Evolutionary conservation across 2,888 invertebrate genomes (phyloP).

Genomic region (Augiades crinisus): DNA sequence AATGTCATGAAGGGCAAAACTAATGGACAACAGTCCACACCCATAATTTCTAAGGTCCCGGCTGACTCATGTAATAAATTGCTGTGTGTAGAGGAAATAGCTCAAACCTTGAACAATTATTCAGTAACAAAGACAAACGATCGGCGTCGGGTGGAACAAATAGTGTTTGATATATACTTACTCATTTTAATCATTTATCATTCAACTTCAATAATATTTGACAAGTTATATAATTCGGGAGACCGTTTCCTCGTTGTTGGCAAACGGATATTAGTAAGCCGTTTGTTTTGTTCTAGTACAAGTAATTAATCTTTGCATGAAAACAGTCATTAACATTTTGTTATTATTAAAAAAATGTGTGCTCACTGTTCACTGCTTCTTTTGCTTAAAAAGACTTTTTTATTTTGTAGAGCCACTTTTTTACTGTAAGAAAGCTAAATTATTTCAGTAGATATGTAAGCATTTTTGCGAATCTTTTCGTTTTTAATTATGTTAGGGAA

Average conservation of each 20-base stretch:
- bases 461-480: no score
- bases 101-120: constrained; percentile 50
- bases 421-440: no score
- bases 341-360: not conserved
- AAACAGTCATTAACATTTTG: not conserved
- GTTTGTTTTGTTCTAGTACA: not conserved
- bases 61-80: constrained; percentile 47
- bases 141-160: constrained; percentile 38
- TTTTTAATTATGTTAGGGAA: no score
- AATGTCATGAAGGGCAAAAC: constrained; percentile 49
- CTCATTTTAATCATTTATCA: constrained; percentile 20
- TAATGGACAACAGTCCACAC: constrained; percentile 37
- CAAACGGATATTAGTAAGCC: constrained; percentile 1
- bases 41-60: constrained; percentile 34
- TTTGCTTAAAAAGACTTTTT: no score
- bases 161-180: constrained; percentile 23
- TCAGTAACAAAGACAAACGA: constrained; percentile 51
- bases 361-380: no score
- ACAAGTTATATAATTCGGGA: constrained; percentile 2
- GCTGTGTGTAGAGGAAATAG: constrained; percentile 46
- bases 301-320: constrained; percentile 2
- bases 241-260: constrained; percentile 8
- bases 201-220: constrained; percentile 6
- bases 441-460: no score
- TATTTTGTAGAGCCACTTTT: no score